phyloP scores from a whole-genome alignment of 1,140 invertebrate species.

The Sitobion miscanthi region DNA sequence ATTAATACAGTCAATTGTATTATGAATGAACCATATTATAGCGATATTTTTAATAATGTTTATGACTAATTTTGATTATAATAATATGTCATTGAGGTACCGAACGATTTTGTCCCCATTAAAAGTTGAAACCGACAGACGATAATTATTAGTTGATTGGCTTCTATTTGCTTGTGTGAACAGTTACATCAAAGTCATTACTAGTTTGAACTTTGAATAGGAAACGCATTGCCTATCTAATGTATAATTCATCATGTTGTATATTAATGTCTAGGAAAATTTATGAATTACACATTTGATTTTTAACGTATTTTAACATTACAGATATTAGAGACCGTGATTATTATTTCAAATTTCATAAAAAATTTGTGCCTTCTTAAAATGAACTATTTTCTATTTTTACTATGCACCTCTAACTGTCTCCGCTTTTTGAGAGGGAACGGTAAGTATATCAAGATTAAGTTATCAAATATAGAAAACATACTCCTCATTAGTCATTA shows the following conservation, averaged over 20 bases:
- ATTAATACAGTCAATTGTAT: not conserved
- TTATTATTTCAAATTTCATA: not conserved
- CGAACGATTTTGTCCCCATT: not conserved
- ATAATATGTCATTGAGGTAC: not conserved
- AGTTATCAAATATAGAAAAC: not conserved
- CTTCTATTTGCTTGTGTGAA: not conserved
- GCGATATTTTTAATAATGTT: not conserved
- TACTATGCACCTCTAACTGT: not conserved
- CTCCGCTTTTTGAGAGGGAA: not conserved
- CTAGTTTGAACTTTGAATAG: not conserved
- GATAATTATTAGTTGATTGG: not conserved
- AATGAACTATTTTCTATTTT: not conserved
- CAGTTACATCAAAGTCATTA: not conserved
- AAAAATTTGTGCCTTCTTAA: not conserved
- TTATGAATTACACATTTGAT: not conserved
- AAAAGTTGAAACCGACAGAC: not conserved
- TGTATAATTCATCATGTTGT: not conserved
- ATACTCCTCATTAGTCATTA: not conserved
- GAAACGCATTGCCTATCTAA: too few relatives aligned
- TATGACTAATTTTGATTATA: not conserved
- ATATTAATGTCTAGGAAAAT: not conserved
- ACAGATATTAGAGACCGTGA: not conserved
- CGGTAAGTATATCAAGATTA: not conserved
- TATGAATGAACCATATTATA: not conserved
- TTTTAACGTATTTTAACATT: not conserved